Conservation (phyloP, 2,113 vertebrate genomes). For the Cricetomys ansorgei region DNA sequence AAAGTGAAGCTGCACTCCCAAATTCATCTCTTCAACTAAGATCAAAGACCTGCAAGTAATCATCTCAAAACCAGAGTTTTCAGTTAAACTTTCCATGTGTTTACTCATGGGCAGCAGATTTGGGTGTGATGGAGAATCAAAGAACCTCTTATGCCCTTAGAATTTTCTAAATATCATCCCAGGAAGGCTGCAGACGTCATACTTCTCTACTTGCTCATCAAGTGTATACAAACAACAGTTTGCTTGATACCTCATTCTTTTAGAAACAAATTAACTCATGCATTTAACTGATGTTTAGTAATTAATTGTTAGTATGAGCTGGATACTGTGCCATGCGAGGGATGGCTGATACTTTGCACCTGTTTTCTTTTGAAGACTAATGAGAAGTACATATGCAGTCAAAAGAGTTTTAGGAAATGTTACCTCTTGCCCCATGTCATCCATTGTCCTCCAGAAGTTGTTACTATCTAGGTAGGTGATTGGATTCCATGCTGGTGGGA, state of each 20-base stretch:
- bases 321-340: background rate
- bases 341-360: background rate
- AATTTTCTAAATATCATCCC: background rate
- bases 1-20: background rate
- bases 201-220: background rate
- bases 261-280: slow-evolving; percentile 28
- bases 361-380: slow-evolving; percentile 47
- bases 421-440: slow-evolving; percentile 98
- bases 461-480: slow-evolving; percentile 94
- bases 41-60: background rate
- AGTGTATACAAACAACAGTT: background rate
- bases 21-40: background rate
- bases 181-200: background rate
- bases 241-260: slow-evolving; percentile 27
- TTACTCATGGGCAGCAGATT: background rate
- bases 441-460: slow-evolving; percentile 96
- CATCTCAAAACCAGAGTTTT: background rate
- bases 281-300: slow-evolving; percentile 47
- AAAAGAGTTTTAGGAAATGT: slow-evolving; percentile 37
- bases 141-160: background rate
- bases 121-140: background rate
- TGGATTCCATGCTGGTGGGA: slow-evolving; percentile 95
- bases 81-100: slow-evolving; percentile 7
- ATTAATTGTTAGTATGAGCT: background rate
- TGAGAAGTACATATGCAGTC: slow-evolving; percentile 9